A percentile compares a stretch with the other conserved stretches of the same genome.
These are phyloP conservation scores for Tromatobia lineatoria DNA, from an alignment of 2,888 invertebrate species.

Conservation along the genomic window DNA sequence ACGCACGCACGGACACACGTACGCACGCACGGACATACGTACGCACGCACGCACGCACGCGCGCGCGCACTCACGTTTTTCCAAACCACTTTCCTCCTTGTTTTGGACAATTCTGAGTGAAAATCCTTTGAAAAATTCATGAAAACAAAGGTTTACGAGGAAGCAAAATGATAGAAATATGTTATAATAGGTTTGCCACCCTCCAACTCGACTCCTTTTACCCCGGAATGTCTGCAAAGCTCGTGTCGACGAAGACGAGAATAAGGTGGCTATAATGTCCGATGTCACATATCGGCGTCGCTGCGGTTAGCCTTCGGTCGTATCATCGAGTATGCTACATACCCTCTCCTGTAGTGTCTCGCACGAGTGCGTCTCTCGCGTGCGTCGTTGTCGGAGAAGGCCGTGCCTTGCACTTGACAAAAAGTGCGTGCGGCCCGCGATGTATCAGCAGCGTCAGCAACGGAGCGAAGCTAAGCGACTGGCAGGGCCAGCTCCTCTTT, in stretches of 20 bases:
- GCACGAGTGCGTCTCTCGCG: slow-evolving; percentile 22
- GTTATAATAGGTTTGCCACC: too few species aligned
- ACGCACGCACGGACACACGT: too few species aligned
- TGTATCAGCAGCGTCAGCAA: slow-evolving; percentile 5
- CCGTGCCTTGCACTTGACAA: slow-evolving; percentile 57
- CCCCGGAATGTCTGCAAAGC: neutral
- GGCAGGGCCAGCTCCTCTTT: slow-evolving; percentile 59
- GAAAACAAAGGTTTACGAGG: too few species aligned
- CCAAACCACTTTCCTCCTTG: too few species aligned
- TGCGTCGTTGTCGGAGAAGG: slow-evolving; percentile 39
- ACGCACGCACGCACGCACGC: too few species aligned
- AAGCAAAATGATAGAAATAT: too few species aligned
- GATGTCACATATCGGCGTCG: slow-evolving; percentile 26
- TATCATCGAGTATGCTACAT: slow-evolving; percentile 27
- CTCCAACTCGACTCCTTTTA: neutral
- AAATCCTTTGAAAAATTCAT: too few species aligned
- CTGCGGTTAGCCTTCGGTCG: slow-evolving; percentile 34
- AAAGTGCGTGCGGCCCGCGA: slow-evolving; percentile 49
- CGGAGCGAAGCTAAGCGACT: slow-evolving; percentile 38
- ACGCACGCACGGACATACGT: too few species aligned
- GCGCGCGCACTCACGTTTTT: too few species aligned
- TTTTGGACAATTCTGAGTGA: too few species aligned
- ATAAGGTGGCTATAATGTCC: slow-evolving; percentile 10
- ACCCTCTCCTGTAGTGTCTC: slow-evolving; percentile 14
- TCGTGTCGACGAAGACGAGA: neutral